phyloP scores from a whole-genome alignment of 1,140 invertebrate genomes.

The Trigoniulus corallinus region DNA sequence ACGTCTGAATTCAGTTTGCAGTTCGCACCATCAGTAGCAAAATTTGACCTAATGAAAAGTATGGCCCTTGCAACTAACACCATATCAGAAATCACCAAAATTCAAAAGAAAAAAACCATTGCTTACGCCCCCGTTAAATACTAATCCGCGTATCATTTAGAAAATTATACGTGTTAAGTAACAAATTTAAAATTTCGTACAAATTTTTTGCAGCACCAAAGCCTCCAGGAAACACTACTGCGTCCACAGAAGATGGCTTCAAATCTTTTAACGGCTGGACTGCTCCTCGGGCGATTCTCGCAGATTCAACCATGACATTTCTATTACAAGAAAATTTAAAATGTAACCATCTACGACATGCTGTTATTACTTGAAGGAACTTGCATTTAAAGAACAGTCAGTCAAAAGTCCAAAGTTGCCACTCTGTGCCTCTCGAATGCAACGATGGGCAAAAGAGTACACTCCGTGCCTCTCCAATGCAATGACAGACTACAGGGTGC shows the following conservation, averaged over 20 bases:
- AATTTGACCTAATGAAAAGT: slow-evolving; percentile 33
- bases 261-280: slow-evolving; percentile 32
- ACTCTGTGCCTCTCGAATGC: no score
- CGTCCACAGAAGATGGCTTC: slow-evolving; percentile 26
- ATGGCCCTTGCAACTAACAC: not conserved
- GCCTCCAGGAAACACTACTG: slow-evolving; percentile 41
- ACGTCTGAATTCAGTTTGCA: slow-evolving; percentile 35
- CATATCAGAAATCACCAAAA: not conserved
- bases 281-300: slow-evolving; percentile 35
- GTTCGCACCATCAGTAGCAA: slow-evolving; percentile 34
- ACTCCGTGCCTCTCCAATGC: no score
- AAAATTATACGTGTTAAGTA: not conserved
- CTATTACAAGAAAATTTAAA: slow-evolving; percentile 16
- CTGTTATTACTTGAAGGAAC: no score
- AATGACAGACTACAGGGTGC: no score
- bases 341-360: no score
- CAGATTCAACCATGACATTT: slow-evolving; percentile 40
- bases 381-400: no score
- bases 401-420: no score
- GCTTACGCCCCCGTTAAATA: no score
- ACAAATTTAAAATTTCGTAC: slow-evolving; percentile 24
- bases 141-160: not conserved
- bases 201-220: slow-evolving; percentile 43
- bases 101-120: no score
- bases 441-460: no score